Evolutionary conservation across 64 coral and sea anemone genomes (phyloP).

Genomic region (Actinia equina): DNA sequence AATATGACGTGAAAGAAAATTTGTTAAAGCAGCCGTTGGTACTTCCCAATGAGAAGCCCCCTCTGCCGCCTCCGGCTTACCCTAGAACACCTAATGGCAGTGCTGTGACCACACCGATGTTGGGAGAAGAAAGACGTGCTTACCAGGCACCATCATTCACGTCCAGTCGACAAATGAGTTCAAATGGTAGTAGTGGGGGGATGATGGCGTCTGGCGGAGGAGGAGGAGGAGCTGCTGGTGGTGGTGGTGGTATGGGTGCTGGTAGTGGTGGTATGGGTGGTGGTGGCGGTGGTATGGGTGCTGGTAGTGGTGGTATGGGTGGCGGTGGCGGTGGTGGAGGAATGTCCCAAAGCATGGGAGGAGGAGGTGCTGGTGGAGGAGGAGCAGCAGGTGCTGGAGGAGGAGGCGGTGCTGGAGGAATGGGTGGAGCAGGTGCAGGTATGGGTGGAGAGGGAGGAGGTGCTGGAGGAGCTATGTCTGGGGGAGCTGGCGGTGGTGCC

Average conservation of each 20-base stretch:
- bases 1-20: constrained; percentile 86
- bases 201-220: constrained; percentile 29
- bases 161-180: constrained; percentile 59
- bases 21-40: constrained; percentile 80
- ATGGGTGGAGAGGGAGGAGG: not conserved
- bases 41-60: constrained; percentile 85
- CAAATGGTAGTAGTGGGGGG: constrained; percentile 39
- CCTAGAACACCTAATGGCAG: constrained; percentile 62
- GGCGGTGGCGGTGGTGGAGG: not conserved
- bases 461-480: not conserved
- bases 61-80: constrained; percentile 67
- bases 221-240: not conserved
- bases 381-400: not conserved
- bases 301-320: not conserved
- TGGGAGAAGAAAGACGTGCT: constrained; percentile 51
- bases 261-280: constrained; percentile 19
- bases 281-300: not conserved
- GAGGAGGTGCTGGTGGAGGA: not conserved
- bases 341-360: not conserved
- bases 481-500: constrained; percentile 5
- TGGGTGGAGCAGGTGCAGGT: constrained; percentile 20
- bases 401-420: constrained; percentile 14
- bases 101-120: constrained; percentile 64
- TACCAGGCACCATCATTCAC: constrained; percentile 52
- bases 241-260: not conserved